Conservation (phyloP, 53 echinoderm and acorn worm genomes). For the Apostichopus leukothele region DNA sequence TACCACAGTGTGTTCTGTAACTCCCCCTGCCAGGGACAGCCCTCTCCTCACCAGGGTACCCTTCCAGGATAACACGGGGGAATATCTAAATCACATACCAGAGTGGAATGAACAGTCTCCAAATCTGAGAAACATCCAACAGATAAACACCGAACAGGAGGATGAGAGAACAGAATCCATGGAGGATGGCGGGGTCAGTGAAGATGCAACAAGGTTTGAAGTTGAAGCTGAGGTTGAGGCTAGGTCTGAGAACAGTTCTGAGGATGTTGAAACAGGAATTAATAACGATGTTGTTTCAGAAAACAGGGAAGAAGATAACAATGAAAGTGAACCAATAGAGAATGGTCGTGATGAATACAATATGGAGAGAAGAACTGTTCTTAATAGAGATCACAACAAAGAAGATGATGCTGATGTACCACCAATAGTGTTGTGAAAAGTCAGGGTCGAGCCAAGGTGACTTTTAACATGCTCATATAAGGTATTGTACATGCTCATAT, state of each 20-base stretch:
- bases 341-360: not conserved
- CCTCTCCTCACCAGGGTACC: slow-evolving; percentile 40
- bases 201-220: not conserved
- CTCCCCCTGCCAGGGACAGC: not conserved
- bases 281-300: too few species aligned
- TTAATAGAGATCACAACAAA: not conserved
- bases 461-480: too few species aligned
- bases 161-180: slow-evolving; percentile 38
- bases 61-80: slow-evolving; percentile 6
- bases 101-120: slow-evolving; percentile 32
- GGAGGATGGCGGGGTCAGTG: not conserved
- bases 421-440: too few species aligned
- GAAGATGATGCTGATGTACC: not conserved
- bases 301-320: not conserved
- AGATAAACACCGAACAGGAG: slow-evolving; percentile 24
- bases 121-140: not conserved
- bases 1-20: slow-evolving; percentile 32
- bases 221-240: slow-evolving; percentile 40
- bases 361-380: not conserved
- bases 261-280: not conserved
- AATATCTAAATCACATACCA: not conserved
- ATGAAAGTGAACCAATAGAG: not conserved
- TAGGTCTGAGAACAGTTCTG: not conserved
- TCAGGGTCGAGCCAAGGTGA: too few species aligned
- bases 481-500: too few species aligned